Conservation (phyloP, 2,113 vertebrate genomes). For the Xyrauchen texanus region DNA sequence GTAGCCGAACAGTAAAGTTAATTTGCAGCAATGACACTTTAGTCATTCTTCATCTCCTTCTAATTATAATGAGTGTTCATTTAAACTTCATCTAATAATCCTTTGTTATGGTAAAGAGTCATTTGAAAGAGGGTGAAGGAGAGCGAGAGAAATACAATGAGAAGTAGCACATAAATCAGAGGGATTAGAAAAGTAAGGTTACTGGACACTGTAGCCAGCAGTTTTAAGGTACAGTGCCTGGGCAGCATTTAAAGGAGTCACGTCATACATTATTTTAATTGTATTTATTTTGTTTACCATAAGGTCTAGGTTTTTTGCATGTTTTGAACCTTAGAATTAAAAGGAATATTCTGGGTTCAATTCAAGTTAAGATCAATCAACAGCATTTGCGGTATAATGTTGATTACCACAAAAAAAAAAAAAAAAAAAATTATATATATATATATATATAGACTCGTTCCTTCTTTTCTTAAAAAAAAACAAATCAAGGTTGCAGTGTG, state of each 20-base stretch:
- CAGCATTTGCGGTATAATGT: too few species aligned
- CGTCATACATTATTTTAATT: too few species aligned
- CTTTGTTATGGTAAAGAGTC: conserved; percentile 62
- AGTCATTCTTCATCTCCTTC: conserved; percentile 65
- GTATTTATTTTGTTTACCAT: too few species aligned
- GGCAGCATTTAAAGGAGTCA: conserved; percentile 28
- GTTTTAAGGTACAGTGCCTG: conserved; percentile 47
- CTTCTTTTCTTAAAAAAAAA: too few species aligned
- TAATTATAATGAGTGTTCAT: conserved; percentile 73
- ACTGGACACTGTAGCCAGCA: conserved; percentile 57
- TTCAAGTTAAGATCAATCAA: too few species aligned
- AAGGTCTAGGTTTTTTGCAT: too few species aligned
- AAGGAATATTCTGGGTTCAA: too few species aligned
- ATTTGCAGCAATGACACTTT: conserved; percentile 55
- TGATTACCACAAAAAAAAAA: too few species aligned
- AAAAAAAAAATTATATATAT: too few species aligned
- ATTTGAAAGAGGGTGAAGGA: conserved; percentile 47
- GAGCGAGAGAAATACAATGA: neutral
- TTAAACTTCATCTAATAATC: conserved; percentile 69
- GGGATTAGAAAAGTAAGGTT: conserved; percentile 49
- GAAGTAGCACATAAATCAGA: conserved; percentile 55
- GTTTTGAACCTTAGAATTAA: too few species aligned
- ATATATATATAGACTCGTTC: too few species aligned
- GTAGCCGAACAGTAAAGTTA: conserved; percentile 58
- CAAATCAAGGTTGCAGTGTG: too few species aligned